Evolutionary conservation across 1,140 invertebrate species (phyloP), one percentile per base, ranked within the genome.

Genomic region (Aphaenogaster rudis): DNA sequence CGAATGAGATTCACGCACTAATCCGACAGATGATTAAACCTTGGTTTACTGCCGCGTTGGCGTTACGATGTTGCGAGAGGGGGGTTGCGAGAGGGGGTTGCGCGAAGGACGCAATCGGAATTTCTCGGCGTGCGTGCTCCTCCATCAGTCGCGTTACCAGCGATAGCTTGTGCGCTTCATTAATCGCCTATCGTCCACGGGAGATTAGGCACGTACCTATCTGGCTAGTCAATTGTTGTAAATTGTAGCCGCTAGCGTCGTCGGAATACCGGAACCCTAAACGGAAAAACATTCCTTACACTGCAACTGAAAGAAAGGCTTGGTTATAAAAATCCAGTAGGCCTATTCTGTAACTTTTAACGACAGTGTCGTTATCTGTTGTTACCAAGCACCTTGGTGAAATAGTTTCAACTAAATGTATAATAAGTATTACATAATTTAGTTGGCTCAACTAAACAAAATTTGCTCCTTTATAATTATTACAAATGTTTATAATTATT

Each of bases 1-100:
- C 92, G 95, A 95, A 95, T 95, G 94, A 95, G 95, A 95, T 92
- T 93, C 93, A 92, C 91, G 92, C 91, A 89, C 91, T 94, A 94
- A 94, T 94, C 94, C 94, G 76, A 82, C 89, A 52, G 90, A 91
- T 94, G 92, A 94, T 94, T 94, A 94, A 94, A 93, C 88, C 90
- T 90, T 91, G 88, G 85, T 93, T 93, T 92, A 93, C 78, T 90
- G 88, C 92, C 79, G 45, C 84, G 78, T 82, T 86, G 88, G 86
- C 88, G 88, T 90, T 89, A 90, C 90, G 87, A 86, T 69, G 89
- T 79, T 67, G 74, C 72, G 36, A 45, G 59, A 61, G 77, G 77
- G 72, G 33, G 28, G 28, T 54, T 4, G 21, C 69, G 72, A 50
- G 72, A 45, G 59, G 33, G 42, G 50, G 57, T 67, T 42, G 64